Evolutionary conservation across 2,888 invertebrate genomes (phyloP).

Genomic region (Aproaerema taeniolella): DNA sequence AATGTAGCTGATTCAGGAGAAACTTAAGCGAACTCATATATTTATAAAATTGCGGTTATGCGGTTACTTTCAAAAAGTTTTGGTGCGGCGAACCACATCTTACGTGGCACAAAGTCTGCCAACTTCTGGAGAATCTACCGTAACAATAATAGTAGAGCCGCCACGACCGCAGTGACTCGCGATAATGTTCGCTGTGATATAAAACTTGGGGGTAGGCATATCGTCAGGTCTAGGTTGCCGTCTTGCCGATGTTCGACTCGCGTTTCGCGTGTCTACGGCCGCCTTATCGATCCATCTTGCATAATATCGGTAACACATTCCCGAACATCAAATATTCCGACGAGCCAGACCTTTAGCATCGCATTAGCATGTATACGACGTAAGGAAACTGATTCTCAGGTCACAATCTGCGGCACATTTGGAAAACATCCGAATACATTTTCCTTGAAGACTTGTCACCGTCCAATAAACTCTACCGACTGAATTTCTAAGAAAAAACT

Average conservation of each 20-base stretch:
- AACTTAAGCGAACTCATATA: too few relatives aligned
- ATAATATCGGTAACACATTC: slow-evolving; percentile 14
- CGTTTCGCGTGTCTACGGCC: slow-evolving; percentile 31
- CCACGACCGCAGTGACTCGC: slow-evolving; percentile 6
- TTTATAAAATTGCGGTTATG: too few relatives aligned
- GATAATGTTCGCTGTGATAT: slow-evolving; percentile 1
- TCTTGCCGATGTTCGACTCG: slow-evolving; percentile 27
- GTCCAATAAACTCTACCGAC: too few relatives aligned
- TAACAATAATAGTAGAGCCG: neutral
- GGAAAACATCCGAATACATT: neutral
- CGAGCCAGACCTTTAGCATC: slow-evolving; percentile 8
- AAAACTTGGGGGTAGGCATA: slow-evolving; percentile 21
- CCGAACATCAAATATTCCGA: slow-evolving; percentile 5
- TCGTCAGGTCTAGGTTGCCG: slow-evolving; percentile 37
- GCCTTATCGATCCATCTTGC: slow-evolving; percentile 31
- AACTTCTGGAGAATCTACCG: neutral
- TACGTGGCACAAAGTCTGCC: neutral
- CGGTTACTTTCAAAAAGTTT: neutral
- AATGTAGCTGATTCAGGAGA: too few relatives aligned
- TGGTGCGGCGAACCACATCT: neutral
- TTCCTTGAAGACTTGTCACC: too few relatives aligned
- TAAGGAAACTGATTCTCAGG: neutral
- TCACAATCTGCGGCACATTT: neutral
- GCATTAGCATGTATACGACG: slow-evolving; percentile 11
- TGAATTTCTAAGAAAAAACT: too few relatives aligned